Percentiles rank a stretch among this genome's conserved stretches.
Evolutionary conservation across 2,113 vertebrate genomes (phyloP).

Genomic region (Colius striatus): DNA sequence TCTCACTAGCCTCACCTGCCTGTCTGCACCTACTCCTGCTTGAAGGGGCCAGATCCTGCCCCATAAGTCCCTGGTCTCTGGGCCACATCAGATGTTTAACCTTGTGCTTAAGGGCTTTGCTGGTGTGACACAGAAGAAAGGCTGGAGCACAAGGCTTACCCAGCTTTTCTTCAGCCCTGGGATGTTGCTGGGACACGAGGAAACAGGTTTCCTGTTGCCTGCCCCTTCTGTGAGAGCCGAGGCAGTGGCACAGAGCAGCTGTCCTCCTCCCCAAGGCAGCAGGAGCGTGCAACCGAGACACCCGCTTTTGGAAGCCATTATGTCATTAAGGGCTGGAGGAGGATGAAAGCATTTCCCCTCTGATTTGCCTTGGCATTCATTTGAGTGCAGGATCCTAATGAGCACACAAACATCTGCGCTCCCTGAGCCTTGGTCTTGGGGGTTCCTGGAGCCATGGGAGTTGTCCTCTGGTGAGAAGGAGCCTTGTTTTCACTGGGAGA

Average conservation of each 20-base stretch:
- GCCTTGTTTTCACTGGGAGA: fast-evolving
- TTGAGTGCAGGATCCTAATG: not conserved
- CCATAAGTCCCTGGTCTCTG: fast-evolving
- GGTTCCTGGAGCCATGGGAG: fast-evolving
- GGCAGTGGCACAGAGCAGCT: fast-evolving
- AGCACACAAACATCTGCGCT: not conserved
- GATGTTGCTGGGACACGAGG: not conserved
- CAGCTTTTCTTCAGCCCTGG: not conserved
- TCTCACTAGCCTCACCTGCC: fast-evolving
- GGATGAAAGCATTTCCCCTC: not conserved
- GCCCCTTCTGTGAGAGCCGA: fast-evolving
- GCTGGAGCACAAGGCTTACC: not conserved
- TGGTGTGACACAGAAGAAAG: not conserved
- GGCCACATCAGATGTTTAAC: not conserved
- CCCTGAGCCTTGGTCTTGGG: not conserved
- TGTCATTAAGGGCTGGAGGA: conserved; percentile 27
- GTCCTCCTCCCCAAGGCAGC: not conserved
- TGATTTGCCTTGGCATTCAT: conserved; percentile 2
- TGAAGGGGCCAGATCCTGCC: not conserved
- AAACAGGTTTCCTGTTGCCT: not conserved
- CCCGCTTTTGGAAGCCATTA: not conserved
- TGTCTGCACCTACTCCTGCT: not conserved
- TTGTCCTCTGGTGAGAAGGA: not conserved
- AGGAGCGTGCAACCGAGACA: not conserved
- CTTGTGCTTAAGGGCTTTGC: not conserved